Base-by-base conservation (phyloP, 2,113 vertebrate species). In the Pelobates fuscus region DNA sequence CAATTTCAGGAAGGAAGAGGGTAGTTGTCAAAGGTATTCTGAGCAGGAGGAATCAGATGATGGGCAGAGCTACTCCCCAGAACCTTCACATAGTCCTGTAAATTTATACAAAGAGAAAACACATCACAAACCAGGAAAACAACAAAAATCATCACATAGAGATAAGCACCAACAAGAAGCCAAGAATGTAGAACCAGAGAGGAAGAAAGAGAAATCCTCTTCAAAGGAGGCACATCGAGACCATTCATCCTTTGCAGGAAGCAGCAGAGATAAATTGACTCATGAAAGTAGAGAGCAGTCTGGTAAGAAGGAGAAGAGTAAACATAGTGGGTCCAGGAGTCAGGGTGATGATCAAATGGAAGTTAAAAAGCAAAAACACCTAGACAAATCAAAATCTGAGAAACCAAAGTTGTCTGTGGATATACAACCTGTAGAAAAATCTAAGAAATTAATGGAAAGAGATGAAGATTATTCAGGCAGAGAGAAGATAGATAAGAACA, bases 31-130 rank as follows among this genome's bases (percentile, higher is more conserved):
- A 66, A 81, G 83, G 76, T 89, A 87, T 6, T 92, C 89, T 52
- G 90, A 91, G 70, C 89, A 86, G 0, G 91, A 92, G 3, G 86
- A 86, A 75, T 93, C 89, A 0, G 91, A 93, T 72, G 87, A 82
- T 8, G 89, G 87, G 0, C 87, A 88, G 0, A 86, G 88, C 27
- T 94, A 90, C 84, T 95, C 93, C 0, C 93, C 93, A 1, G 91
- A 87, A 0, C 88, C 91, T 0, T 86, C 88, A 0, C 84, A 83
- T 37, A 94, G 91, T 71, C 86, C 94, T 77, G 89, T 82, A 76
- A 89, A 86, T 2, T 0, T 79, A 52, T 86, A 84, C 12, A 92
- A 84, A 0, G 91, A 88, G 4, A 94, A 91, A 79, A 91, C 89
- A 60, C 89, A 77, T 2, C 26, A 69, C 55, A 88, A 89, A 52